phyloP scores from a whole-genome alignment of 2,888 invertebrate genomes.

The Idaea biselata region DNA sequence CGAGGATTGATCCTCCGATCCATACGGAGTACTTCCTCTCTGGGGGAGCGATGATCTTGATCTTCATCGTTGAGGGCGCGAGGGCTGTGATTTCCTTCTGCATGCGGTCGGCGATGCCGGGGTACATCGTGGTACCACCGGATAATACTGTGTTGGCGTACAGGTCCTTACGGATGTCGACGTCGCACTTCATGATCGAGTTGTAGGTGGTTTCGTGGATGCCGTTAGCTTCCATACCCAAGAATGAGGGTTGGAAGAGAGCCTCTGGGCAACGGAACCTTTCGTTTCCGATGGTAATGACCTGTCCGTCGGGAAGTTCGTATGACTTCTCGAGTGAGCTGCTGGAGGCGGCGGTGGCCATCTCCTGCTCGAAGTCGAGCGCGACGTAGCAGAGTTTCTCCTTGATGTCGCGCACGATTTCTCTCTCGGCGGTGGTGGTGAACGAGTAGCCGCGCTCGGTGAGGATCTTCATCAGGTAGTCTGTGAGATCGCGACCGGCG shows the following conservation, averaged over 20 bases:
- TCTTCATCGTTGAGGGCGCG: slow-evolving; percentile 96
- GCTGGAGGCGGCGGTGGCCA: slow-evolving; percentile 95
- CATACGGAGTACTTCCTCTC: slow-evolving; percentile 98
- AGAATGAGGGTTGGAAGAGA: slow-evolving; percentile 96
- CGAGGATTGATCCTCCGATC: slow-evolving; percentile 96
- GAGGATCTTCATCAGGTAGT: slow-evolving; percentile 96
- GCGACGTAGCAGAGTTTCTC: slow-evolving; percentile 95
- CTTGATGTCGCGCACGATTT: slow-evolving; percentile 96
- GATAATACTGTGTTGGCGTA: slow-evolving; percentile 97
- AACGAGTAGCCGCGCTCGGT: slow-evolving; percentile 94
- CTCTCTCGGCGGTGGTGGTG: slow-evolving; percentile 94
- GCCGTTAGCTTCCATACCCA: slow-evolving; percentile 93
- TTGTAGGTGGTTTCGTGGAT: slow-evolving; percentile 97
- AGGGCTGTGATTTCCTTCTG: slow-evolving; percentile 96
- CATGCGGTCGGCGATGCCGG: slow-evolving; percentile 96
- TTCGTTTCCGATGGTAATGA: slow-evolving; percentile 96
- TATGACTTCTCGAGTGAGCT: slow-evolving; percentile 97
- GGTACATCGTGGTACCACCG: slow-evolving; percentile 97
- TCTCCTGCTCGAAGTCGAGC: slow-evolving; percentile 94
- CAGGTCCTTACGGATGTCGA: slow-evolving; percentile 97
- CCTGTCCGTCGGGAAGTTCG: slow-evolving; percentile 96
- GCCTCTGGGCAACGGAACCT: slow-evolving; percentile 97
- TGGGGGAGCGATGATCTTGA: slow-evolving; percentile 96
- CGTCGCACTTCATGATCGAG: slow-evolving; percentile 99
- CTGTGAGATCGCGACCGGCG: slow-evolving; percentile 94